phyloP scores from a whole-genome alignment of 2,797 vertebrate species.

The Melanotaenia pygmaea region DNA sequence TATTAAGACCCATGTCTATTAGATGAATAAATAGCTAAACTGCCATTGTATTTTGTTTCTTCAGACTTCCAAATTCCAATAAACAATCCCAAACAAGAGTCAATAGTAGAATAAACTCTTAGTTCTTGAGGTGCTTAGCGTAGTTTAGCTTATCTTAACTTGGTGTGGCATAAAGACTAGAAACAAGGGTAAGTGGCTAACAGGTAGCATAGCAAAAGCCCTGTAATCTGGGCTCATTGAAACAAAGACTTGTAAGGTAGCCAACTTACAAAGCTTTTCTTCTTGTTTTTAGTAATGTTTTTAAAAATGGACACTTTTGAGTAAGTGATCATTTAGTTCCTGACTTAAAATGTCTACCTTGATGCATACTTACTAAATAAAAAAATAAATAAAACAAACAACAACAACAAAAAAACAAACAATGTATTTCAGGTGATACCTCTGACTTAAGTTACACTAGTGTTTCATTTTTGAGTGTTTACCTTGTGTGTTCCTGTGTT shows the following conservation, averaged over 20 bases:
- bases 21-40: too few relatives aligned
- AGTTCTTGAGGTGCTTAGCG: neutral
- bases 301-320: too few relatives aligned
- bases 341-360: too few relatives aligned
- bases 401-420: too few relatives aligned
- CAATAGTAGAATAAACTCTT: neutral
- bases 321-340: too few relatives aligned
- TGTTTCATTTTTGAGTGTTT: slow-evolving; percentile 16
- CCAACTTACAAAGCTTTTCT: neutral
- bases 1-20: too few relatives aligned
- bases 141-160: neutral
- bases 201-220: neutral
- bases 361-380: too few relatives aligned
- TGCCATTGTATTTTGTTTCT: too few relatives aligned
- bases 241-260: neutral
- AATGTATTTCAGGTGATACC: neutral
- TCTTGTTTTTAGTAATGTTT: neutral
- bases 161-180: too few relatives aligned
- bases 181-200: neutral
- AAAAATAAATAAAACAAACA: too few relatives aligned
- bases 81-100: neutral
- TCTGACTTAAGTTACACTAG: too few relatives aligned
- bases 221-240: neutral
- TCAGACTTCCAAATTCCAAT: too few relatives aligned
- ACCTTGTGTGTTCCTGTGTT: slow-evolving; percentile 85